Evolutionary conservation across 2,113 vertebrate genomes (phyloP).

Genomic region (Tupaia chinensis): DNA sequence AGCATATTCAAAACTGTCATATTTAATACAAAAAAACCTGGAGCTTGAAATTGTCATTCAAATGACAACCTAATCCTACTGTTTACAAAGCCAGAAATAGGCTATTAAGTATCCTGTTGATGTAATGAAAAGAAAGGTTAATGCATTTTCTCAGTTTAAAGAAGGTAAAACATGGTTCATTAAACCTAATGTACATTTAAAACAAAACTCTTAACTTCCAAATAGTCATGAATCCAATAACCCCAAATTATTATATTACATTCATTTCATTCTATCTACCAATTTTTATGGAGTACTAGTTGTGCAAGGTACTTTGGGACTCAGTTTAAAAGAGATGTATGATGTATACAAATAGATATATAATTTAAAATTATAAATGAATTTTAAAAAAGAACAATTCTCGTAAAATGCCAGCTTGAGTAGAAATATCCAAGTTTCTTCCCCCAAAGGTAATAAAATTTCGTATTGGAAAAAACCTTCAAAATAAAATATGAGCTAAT

Average conservation of each 20-base stretch:
- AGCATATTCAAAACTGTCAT: conserved; percentile 68
- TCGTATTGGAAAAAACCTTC: neutral
- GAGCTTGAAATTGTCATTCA: conserved; percentile 64
- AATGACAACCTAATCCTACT: conserved; percentile 64
- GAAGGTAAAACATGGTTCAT: conserved; percentile 14
- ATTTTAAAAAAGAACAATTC: neutral
- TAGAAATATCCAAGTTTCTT: neutral
- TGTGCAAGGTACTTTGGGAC: neutral
- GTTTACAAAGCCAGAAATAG: conserved; percentile 54
- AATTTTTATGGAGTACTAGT: neutral
- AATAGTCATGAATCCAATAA: neutral
- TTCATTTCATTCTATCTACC: neutral
- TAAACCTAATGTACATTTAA: neutral
- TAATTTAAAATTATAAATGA: neutral
- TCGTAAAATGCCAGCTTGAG: neutral
- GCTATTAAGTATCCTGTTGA: conserved; percentile 43
- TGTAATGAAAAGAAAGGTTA: conserved; percentile 31
- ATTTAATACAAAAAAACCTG: conserved; percentile 60
- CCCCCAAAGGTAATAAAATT: neutral
- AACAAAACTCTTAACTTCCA: neutral
- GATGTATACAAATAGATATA: neutral
- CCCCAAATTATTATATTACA: neutral
- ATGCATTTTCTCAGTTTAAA: conserved; percentile 31
- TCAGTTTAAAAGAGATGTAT: neutral
- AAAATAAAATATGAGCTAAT: conserved; percentile 31